These are phyloP conservation scores for Rallus limicola DNA, from an alignment of 2,113 vertebrate species.

Conservation along the genomic window DNA sequence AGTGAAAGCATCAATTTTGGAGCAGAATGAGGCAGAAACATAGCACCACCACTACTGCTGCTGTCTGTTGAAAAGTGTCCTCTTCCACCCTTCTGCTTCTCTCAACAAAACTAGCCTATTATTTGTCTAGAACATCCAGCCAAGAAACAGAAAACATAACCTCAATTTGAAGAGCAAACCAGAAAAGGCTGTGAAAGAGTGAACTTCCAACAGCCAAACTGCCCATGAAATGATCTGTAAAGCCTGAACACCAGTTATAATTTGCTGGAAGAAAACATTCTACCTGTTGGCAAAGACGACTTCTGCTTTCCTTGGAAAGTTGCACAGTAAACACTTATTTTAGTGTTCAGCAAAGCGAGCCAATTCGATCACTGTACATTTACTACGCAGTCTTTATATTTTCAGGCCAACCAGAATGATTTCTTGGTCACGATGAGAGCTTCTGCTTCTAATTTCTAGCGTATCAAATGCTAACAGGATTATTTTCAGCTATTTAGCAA, in stretches of 20 bases:
- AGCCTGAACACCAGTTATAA: not conserved
- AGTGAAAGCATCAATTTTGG: not conserved
- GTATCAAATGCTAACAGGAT: conserved; percentile 27
- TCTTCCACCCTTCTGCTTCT: not conserved
- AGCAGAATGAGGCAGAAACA: not conserved
- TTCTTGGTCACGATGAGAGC: not conserved
- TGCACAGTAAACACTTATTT: conserved; percentile 12
- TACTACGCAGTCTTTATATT: not conserved
- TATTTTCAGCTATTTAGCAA: conserved; percentile 21
- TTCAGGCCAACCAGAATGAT: not conserved
- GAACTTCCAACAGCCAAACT: not conserved
- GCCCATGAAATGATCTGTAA: not conserved
- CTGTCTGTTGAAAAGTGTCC: not conserved
- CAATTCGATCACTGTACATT: not conserved
- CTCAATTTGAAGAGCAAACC: not conserved
- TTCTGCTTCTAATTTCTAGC: conserved; percentile 57
- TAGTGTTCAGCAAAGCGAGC: not conserved
- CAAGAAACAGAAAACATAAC: not conserved
- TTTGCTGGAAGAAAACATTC: not conserved
- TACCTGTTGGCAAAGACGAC: not conserved
- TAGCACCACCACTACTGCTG: not conserved
- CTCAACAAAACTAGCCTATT: not conserved
- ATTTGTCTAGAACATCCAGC: not conserved
- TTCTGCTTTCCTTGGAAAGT: not conserved
- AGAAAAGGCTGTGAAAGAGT: not conserved